A percentile compares a stretch with the other conserved stretches of the same genome.
Evolutionary conservation across 2,888 invertebrate species (phyloP).

Genomic region (Hyalella azteca): DNA sequence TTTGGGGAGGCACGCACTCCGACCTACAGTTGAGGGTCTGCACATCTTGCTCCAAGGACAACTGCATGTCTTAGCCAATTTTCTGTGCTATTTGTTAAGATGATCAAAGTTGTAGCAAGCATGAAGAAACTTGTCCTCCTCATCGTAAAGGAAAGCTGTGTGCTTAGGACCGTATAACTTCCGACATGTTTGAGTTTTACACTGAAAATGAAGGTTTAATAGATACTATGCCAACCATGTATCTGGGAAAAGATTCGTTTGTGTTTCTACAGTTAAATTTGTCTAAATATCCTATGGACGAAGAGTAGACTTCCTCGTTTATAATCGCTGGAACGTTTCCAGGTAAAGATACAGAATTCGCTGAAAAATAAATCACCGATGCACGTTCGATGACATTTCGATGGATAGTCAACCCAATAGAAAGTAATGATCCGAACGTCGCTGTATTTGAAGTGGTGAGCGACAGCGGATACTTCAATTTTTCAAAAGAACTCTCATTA

Average conservation of each 20-base stretch:
- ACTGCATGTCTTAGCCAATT: not conserved
- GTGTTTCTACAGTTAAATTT: not conserved
- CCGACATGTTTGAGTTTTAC: not conserved
- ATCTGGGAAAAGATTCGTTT: not conserved
- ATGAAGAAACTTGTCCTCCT: not conserved
- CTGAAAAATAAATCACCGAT: not conserved
- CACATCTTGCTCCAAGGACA: not conserved
- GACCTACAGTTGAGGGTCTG: not conserved
- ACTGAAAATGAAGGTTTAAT: not conserved
- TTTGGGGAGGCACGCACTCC: not conserved
- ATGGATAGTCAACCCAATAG: not conserved
- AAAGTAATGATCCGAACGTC: not conserved
- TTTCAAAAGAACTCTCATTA: not conserved
- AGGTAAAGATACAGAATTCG: not conserved
- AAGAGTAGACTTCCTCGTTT: not conserved
- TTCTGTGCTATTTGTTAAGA: not conserved
- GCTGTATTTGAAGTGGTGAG: not conserved
- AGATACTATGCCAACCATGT: not conserved
- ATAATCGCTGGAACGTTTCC: not conserved
- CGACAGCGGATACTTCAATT: not conserved
- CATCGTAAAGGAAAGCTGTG: slow-evolving; percentile 1
- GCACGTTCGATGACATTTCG: not conserved
- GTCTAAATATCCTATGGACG: not conserved
- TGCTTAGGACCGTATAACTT: not conserved
- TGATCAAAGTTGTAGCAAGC: not conserved